Conservation (phyloP, 92 coral and sea anemone species). For the Parazoanthus darwini region DNA sequence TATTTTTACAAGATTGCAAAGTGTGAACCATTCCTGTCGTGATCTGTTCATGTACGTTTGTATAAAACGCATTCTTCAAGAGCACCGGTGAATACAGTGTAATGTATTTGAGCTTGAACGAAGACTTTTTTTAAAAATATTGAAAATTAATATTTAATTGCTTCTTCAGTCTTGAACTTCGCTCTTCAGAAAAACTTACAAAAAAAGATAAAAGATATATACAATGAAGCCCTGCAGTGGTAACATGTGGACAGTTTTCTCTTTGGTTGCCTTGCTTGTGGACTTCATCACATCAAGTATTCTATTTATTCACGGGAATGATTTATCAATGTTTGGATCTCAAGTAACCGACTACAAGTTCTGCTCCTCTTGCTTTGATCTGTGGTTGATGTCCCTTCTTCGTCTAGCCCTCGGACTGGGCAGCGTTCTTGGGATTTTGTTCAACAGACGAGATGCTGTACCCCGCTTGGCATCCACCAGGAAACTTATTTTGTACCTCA, state of each 20-base stretch:
- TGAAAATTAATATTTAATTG: too few relatives aligned
- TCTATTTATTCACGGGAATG: slow-evolving; percentile 68
- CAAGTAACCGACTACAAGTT: slow-evolving; percentile 61
- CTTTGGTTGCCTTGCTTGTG: slow-evolving; percentile 34
- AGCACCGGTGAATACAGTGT: too few relatives aligned
- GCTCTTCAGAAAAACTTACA: neutral
- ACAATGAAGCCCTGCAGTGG: neutral
- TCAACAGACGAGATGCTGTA: slow-evolving; percentile 62
- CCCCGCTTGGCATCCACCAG: slow-evolving; percentile 62
- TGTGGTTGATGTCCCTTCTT: slow-evolving; percentile 72
- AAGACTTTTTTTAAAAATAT: too few relatives aligned
- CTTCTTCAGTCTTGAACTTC: neutral
- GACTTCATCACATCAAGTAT: slow-evolving; percentile 62
- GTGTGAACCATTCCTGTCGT: neutral
- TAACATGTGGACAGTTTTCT: slow-evolving; percentile 15
- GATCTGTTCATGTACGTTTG: neutral
- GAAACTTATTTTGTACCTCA: slow-evolving; percentile 61
- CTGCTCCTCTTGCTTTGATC: slow-evolving; percentile 77
- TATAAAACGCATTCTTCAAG: too few relatives aligned
- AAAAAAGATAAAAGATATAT: neutral
- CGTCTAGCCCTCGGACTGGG: slow-evolving; percentile 72
- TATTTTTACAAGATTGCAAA: neutral
- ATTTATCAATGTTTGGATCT: slow-evolving; percentile 50
- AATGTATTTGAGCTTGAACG: too few relatives aligned
- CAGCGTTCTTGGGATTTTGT: slow-evolving; percentile 62